phyloP scores from a whole-genome alignment of 2,113 vertebrate species.

The Oreocharis arfaki region DNA sequence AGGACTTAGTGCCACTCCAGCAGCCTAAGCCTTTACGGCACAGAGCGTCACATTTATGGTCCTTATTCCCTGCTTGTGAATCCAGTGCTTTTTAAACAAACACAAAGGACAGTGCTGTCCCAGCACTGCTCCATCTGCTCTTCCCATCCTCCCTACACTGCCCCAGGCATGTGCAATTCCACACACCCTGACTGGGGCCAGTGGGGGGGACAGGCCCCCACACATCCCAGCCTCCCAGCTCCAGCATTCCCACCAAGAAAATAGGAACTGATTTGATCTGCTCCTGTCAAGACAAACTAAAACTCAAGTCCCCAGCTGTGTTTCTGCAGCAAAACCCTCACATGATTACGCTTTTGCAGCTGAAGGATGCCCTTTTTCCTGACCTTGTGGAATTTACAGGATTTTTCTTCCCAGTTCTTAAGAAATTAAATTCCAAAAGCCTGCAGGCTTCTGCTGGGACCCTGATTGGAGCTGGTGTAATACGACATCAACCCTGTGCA shows the following conservation, averaged over 20 bases:
- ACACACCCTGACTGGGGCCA: not conserved
- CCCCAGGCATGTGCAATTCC: not conserved
- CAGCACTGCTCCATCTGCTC: not conserved
- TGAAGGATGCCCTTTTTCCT: not conserved
- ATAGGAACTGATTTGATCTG: not conserved
- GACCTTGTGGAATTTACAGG: not conserved
- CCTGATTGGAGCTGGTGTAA: not conserved
- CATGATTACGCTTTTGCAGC: not conserved
- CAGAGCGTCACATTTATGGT: not conserved
- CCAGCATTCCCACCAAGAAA: not conserved
- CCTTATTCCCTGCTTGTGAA: not conserved
- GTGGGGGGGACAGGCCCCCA: not conserved
- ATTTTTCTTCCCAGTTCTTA: not conserved
- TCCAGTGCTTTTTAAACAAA: not conserved
- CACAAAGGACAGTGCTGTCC: not conserved
- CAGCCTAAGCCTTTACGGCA: not conserved
- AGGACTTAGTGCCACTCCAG: not conserved
- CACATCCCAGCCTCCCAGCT: not conserved
- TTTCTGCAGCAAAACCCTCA: not conserved
- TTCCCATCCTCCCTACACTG: not conserved
- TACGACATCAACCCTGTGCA: accelerated
- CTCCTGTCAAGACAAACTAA: not conserved
- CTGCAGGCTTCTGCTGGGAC: not conserved
- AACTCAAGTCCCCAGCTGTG: not conserved
- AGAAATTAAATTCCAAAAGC: not conserved